Percentiles rank a stretch among this genome's conserved stretches.
Evolutionary conservation across 2,113 vertebrate genomes (phyloP).

Genomic region (Pluvianellus socialis): DNA sequence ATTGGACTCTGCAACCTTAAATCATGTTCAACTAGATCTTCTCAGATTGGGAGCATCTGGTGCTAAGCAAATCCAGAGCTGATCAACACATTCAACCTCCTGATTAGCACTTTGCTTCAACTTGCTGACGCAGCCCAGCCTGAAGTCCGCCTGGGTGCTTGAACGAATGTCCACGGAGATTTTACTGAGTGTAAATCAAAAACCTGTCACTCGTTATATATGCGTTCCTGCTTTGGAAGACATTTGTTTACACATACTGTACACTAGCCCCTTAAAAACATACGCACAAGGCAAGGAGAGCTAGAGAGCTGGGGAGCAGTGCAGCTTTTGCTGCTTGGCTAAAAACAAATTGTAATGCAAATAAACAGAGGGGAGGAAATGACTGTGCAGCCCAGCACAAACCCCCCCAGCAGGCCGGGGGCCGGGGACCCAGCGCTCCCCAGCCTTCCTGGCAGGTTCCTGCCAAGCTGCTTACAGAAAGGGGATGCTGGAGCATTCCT

Average conservation of each 20-base stretch:
- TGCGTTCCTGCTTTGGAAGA: constrained; percentile 35
- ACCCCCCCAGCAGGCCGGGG: constrained; percentile 1
- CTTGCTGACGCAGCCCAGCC: constrained; percentile 58
- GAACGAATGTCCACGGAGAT: background rate
- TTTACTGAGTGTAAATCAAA: constrained; percentile 53
- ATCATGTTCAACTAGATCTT: constrained; percentile 56
- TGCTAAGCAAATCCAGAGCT: constrained; percentile 57
- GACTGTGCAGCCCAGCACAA: constrained; percentile 35
- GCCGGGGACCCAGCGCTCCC: constrained; percentile 29
- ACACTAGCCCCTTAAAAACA: constrained; percentile 38
- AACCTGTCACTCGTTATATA: constrained; percentile 29
- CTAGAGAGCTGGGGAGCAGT: constrained; percentile 9
- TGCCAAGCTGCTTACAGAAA: constrained; percentile 52
- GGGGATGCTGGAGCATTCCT: constrained; percentile 62
- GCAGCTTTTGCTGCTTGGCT: constrained; percentile 24
- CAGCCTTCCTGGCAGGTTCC: constrained; percentile 61
- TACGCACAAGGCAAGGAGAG: background rate
- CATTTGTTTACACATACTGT: constrained; percentile 46
- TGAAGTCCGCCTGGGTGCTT: constrained; percentile 44
- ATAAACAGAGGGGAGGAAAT: constrained; percentile 61
- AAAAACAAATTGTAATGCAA: constrained; percentile 58
- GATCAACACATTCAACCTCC: constrained; percentile 59
- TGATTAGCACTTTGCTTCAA: constrained; percentile 57
- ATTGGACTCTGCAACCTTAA: constrained; percentile 55
- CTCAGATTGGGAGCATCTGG: constrained; percentile 68